Evolutionary conservation across 2,113 vertebrate genomes (phyloP).

Genomic region (Puntigrus tetrazona): DNA sequence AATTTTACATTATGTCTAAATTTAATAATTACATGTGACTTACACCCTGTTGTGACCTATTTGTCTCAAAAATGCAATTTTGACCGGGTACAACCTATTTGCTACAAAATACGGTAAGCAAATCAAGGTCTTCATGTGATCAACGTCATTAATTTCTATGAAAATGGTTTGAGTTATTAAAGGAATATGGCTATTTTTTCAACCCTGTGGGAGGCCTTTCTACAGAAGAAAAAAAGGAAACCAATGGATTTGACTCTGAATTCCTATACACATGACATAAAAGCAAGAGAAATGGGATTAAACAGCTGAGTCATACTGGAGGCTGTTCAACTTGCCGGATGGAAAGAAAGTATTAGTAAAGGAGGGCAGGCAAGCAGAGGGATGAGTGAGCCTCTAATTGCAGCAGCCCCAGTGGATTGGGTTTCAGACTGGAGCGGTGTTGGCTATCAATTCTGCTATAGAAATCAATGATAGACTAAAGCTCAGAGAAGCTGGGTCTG

Average conservation of each 20-base stretch:
- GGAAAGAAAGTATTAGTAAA: slow-evolving; percentile 49
- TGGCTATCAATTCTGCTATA: slow-evolving; percentile 62
- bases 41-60: not conserved
- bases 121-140: not conserved
- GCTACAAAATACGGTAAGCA: not conserved
- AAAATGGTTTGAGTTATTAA: not conserved
- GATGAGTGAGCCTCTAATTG: slow-evolving; percentile 60
- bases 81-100: not conserved
- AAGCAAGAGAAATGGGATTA: slow-evolving; percentile 56
- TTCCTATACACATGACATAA: not conserved
- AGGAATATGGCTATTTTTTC: not conserved
- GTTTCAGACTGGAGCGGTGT: slow-evolving; percentile 59
- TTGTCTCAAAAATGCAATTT: not conserved
- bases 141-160: not conserved
- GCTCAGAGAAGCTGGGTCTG: slow-evolving; percentile 35
- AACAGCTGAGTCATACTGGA: slow-evolving; percentile 49
- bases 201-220: not conserved
- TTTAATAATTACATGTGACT: not conserved
- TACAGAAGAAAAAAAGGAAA: not conserved
- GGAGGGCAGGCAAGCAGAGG: slow-evolving; percentile 52
- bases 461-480: slow-evolving; percentile 67
- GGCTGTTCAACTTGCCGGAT: slow-evolving; percentile 54
- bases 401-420: slow-evolving; percentile 58
- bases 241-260: slow-evolving; percentile 5
- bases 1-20: not conserved